phyloP scores from a whole-genome alignment of 2,888 invertebrate genomes.

The Dryocosmus kuriphilus region DNA sequence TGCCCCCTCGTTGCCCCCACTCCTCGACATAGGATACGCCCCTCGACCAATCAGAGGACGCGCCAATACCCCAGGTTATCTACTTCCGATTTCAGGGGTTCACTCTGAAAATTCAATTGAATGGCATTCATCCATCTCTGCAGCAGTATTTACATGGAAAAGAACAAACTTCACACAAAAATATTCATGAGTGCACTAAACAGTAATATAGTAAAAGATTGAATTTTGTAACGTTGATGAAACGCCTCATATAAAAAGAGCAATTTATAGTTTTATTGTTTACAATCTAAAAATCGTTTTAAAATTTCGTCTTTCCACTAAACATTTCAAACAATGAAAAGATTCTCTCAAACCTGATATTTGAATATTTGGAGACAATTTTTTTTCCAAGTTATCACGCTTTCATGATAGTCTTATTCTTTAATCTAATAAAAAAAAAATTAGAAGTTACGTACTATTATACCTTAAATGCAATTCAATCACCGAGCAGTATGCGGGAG shows the following conservation, averaged over 20 bases:
- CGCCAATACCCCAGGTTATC: too few relatives aligned
- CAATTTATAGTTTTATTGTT: background rate
- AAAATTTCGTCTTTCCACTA: background rate
- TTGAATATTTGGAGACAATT: too few relatives aligned
- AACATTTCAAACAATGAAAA: background rate
- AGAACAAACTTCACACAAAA: background rate
- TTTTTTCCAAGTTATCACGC: too few relatives aligned
- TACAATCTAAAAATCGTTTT: background rate
- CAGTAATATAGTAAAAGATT: background rate
- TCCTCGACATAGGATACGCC: too few relatives aligned
- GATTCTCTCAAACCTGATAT: background rate
- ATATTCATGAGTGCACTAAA: background rate
- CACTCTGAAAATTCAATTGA: conserved; percentile 1
- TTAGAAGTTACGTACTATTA: background rate
- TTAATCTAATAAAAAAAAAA: background rate
- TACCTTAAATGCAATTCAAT: background rate
- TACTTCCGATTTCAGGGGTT: background rate
- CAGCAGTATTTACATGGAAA: background rate
- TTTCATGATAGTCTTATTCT: background rate
- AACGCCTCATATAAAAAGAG: background rate
- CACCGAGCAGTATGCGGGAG: background rate
- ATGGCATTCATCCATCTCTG: conserved; percentile 6
- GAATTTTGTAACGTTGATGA: background rate
- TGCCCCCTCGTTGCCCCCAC: too few relatives aligned
- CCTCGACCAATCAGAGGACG: too few relatives aligned